These are phyloP conservation scores for Cantharis rustica DNA, from an alignment of 2,888 invertebrate genomes.

Conservation along the genomic window DNA sequence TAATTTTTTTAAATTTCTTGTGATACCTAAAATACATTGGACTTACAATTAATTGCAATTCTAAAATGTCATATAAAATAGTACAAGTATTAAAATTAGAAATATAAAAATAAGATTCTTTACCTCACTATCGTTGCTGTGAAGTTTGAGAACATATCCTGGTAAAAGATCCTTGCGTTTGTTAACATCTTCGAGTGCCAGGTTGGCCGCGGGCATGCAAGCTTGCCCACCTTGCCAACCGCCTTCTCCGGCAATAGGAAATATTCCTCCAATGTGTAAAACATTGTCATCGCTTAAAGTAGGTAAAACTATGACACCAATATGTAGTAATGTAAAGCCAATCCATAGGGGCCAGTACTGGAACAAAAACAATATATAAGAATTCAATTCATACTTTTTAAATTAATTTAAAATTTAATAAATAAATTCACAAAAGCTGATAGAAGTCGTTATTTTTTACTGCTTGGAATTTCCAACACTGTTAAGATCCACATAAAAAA, in stretches of 20 bases:
- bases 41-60: no score
- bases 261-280: conserved; percentile 96
- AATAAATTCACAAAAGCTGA: not conserved
- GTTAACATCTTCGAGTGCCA: conserved; percentile 97
- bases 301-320: conserved; percentile 38
- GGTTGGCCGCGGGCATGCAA: conserved; percentile 95
- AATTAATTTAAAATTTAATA: not conserved
- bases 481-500: conserved; percentile 6
- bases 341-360: conserved; percentile 55
- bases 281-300: conserved; percentile 63
- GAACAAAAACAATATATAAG: conserved; percentile 35
- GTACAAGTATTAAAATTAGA: not conserved
- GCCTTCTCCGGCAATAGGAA: conserved; percentile 94
- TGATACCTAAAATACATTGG: not conserved
- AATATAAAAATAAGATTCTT: conserved; percentile 44
- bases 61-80: no score
- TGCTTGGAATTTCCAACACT: not conserved
- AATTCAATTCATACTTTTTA: not conserved
- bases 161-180: conserved; percentile 83
- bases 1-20: not conserved
- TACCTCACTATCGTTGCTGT: conserved; percentile 97
- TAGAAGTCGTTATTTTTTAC: not conserved
- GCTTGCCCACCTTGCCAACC: conserved; percentile 99
- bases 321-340: conserved; percentile 50
- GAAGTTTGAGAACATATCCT: conserved; percentile 87